phyloP scores from a whole-genome alignment of 2,797 vertebrate species.

The Ctenochaetus hawaiiensis region DNA sequence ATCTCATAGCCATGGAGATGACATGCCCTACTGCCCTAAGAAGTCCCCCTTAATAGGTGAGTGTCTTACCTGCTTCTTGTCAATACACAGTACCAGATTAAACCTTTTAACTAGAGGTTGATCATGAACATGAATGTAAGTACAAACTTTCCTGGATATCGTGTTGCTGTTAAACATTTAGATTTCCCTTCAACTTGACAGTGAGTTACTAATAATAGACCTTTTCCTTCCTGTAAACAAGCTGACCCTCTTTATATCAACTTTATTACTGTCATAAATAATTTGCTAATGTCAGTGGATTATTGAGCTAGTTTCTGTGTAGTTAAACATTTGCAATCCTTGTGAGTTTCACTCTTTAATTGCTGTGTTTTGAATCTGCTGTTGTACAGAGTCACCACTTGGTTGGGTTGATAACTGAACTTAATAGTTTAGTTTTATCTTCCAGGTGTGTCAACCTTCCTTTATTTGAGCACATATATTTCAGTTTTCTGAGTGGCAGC shows the following conservation, averaged over 20 bases:
- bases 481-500: too few species aligned
- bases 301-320: not conserved
- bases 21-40: slow-evolving; percentile 84
- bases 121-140: too few species aligned
- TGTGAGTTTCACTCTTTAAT: not conserved
- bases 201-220: not conserved
- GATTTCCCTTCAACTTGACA: not conserved
- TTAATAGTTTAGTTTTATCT: too few species aligned
- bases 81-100: not conserved
- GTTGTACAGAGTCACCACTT: not conserved
- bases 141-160: not conserved
- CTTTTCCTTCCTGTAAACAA: not conserved
- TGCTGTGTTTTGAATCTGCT: not conserved
- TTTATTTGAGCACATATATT: too few species aligned
- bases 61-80: slow-evolving; percentile 32
- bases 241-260: not conserved
- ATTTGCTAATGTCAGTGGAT: not conserved
- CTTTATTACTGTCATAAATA: too few species aligned
- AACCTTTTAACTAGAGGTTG: not conserved
- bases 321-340: not conserved
- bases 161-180: too few species aligned
- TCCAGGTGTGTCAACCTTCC: too few species aligned
- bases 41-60: slow-evolving; percentile 86
- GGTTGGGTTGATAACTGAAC: too few species aligned
- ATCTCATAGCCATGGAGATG: slow-evolving; percentile 59